Evolutionary conservation across 1,140 invertebrate species (phyloP).

Genomic region (Drosophila varians): DNA sequence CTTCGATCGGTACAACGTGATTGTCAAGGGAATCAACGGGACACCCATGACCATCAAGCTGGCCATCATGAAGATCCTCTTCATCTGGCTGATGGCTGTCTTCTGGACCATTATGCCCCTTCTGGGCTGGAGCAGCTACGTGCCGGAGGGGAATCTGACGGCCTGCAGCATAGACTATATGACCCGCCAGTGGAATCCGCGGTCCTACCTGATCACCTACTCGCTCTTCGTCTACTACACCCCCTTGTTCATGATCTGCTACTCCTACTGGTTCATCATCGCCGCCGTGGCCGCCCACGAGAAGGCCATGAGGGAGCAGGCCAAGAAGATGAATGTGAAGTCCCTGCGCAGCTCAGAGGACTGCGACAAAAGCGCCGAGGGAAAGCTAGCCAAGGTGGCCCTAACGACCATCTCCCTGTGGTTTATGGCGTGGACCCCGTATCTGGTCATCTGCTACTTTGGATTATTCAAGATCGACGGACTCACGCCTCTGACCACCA

Average conservation of each 20-base stretch:
- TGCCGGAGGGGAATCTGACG: conserved; percentile 93
- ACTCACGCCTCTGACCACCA: conserved; percentile 89
- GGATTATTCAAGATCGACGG: conserved; percentile 89
- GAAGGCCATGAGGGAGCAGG: conserved; percentile 91
- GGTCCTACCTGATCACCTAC: conserved; percentile 89
- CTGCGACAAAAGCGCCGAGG: conserved; percentile 88
- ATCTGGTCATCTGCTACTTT: conserved; percentile 91
- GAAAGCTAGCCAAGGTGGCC: conserved; percentile 91
- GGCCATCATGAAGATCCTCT: conserved; percentile 87
- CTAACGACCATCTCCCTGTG: conserved; percentile 92
- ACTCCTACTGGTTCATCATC: conserved; percentile 91
- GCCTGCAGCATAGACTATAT: conserved; percentile 94
- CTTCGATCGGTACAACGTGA: conserved; percentile 94
- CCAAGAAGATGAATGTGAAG: conserved; percentile 93
- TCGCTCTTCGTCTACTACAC: conserved; percentile 88
- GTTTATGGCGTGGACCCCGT: conserved; percentile 94
- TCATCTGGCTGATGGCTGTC: conserved; percentile 88
- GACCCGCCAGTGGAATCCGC: conserved; percentile 86
- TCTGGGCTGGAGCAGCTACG: conserved; percentile 89
- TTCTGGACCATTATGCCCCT: conserved; percentile 89
- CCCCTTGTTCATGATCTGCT: conserved; percentile 89
- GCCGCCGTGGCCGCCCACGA: conserved; percentile 91
- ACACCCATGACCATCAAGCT: conserved; percentile 88
- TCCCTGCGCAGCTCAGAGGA: conserved; percentile 89
- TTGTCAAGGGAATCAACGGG: conserved; percentile 90